These are phyloP conservation scores for Gymnocephalus cernua DNA, from an alignment of 2,113 vertebrate species.

Conservation along the genomic window DNA sequence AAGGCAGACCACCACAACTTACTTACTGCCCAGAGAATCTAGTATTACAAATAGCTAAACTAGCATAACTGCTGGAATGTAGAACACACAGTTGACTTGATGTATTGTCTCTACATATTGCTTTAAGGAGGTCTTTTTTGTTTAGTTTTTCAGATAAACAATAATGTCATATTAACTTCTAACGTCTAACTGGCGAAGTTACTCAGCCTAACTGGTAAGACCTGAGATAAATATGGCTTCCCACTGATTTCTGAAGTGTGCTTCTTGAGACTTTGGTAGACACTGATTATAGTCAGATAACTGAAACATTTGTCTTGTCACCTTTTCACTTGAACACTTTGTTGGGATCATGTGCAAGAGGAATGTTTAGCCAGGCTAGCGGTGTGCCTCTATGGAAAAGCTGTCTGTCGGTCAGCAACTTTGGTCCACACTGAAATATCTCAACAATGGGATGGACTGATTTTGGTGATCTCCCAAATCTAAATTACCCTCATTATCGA, in stretches of 20 bases:
- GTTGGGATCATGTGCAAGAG: background rate
- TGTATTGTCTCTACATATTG: background rate
- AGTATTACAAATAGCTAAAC: background rate
- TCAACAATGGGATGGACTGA: background rate
- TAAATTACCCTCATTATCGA: background rate
- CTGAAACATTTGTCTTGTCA: background rate
- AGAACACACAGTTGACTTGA: background rate
- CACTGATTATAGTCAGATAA: background rate
- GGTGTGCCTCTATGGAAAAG: too few species aligned
- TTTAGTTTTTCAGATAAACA: too few species aligned
- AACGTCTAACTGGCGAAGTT: too few species aligned
- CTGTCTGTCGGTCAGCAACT: too few species aligned
- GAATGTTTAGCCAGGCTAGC: too few species aligned
- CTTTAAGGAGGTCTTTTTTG: too few species aligned
- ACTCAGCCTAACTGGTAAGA: too few species aligned
- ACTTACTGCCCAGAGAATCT: background rate
- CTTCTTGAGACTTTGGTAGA: background rate
- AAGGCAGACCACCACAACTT: background rate
- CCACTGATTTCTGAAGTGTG: too few species aligned
- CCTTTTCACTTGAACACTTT: background rate
- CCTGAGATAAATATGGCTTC: too few species aligned
- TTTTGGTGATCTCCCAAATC: background rate
- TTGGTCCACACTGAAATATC: too few species aligned
- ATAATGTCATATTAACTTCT: too few species aligned
- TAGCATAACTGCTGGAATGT: background rate